phyloP scores from a whole-genome alignment of 2,113 vertebrate genomes.

The Stomatorhinus ivindoensis region DNA sequence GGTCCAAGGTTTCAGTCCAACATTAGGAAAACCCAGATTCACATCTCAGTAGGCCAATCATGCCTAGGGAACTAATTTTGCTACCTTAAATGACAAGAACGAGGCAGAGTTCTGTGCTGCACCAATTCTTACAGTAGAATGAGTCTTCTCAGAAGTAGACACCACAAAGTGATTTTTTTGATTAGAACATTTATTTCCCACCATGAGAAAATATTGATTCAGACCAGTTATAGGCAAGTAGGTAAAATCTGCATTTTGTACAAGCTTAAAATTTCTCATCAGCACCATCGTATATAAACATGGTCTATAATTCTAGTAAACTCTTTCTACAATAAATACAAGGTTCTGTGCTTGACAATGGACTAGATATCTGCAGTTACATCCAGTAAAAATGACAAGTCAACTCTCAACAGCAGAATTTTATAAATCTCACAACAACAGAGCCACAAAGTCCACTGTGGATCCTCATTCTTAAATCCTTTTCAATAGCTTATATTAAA shows the following conservation, averaged over 20 bases:
- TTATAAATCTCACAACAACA: conserved; percentile 53
- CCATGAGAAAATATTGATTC: conserved; percentile 84
- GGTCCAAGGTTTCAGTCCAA: not conserved
- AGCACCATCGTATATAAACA: conserved; percentile 83
- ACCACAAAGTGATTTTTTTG: conserved; percentile 39
- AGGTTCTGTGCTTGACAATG: conserved; percentile 69
- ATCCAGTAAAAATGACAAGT: conserved; percentile 53
- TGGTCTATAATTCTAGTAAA: conserved; percentile 76
- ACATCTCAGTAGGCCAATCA: not conserved
- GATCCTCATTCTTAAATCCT: conserved; percentile 44
- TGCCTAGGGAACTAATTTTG: not conserved
- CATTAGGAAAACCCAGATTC: not conserved
- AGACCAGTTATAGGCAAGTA: conserved; percentile 76
- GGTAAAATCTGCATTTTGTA: conserved; percentile 84
- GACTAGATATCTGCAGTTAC: conserved; percentile 61
- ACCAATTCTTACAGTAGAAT: not conserved
- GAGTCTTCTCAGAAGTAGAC: not conserved
- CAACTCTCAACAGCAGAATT: conserved; percentile 46
- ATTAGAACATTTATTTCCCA: conserved; percentile 87
- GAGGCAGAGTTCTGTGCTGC: not conserved
- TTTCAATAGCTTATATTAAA: conserved; percentile 55
- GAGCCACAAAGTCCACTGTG: conserved; percentile 67
- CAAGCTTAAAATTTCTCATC: conserved; percentile 81
- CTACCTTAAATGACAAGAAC: not conserved
- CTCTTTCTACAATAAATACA: conserved; percentile 91